A percentile compares a stretch with the other conserved stretches of the same genome.
These are phyloP conservation scores for Bathynomus jamesi DNA, from an alignment of 1,140 invertebrate genomes.

Conservation along the genomic window DNA sequence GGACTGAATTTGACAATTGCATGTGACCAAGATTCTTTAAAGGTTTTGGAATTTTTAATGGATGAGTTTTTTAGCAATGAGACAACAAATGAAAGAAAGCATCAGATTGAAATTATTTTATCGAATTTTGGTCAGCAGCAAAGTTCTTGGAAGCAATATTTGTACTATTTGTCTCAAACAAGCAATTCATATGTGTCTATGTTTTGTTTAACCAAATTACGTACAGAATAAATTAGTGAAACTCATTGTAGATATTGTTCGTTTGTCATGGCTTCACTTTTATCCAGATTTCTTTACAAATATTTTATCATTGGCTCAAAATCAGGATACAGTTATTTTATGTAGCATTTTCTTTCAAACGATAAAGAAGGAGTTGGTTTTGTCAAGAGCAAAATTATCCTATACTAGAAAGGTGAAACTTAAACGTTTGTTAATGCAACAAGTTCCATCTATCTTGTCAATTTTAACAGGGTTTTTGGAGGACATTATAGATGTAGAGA, in stretches of 20 bases:
- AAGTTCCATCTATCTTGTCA: too few species aligned
- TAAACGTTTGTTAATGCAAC: too few species aligned
- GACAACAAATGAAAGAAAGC: slow-evolving; percentile 73
- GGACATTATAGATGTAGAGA: too few species aligned
- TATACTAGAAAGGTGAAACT: too few species aligned
- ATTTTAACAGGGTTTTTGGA: too few species aligned
- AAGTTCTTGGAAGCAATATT: slow-evolving; percentile 72
- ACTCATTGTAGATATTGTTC: slow-evolving; percentile 71
- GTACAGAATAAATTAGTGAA: slow-evolving; percentile 78
- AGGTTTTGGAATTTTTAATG: slow-evolving; percentile 63
- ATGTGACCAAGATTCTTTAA: slow-evolving; percentile 43
- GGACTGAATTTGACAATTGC: too few species aligned
- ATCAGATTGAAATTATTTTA: slow-evolving; percentile 72
- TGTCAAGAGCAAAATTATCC: too few species aligned
- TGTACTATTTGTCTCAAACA: slow-evolving; percentile 68
- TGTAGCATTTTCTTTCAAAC: too few species aligned
- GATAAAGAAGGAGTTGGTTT: too few species aligned
- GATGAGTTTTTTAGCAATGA: slow-evolving; percentile 74
- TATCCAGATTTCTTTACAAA: slow-evolving; percentile 76
- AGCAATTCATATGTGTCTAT: slow-evolving; percentile 82
- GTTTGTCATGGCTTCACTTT: slow-evolving; percentile 73
- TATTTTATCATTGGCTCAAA: slow-evolving; percentile 57
- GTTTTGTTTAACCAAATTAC: slow-evolving; percentile 71
- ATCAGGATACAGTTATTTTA: too few species aligned
- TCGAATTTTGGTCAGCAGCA: slow-evolving; percentile 66